Base-by-base conservation (phyloP, 2,888 invertebrate species). In the Torymus tubicola region DNA sequence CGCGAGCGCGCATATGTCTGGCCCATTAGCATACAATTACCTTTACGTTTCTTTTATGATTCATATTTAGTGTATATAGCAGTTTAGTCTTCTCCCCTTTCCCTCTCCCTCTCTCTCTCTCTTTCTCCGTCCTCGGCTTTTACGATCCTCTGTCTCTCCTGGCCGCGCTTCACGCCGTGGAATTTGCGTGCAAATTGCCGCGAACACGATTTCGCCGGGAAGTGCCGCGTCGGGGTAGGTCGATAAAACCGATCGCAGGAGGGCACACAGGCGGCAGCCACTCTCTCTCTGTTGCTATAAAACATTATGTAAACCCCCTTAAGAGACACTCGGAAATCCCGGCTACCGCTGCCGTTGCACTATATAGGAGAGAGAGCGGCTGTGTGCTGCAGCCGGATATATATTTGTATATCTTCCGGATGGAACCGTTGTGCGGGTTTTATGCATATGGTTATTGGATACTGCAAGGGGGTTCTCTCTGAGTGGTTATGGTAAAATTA, bases 1-100 rank as follows among this genome's bases (percentile, higher is more conserved):
- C 60, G 24, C 85, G 84, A 84, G 81, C 80, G 84, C 80, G 87
- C 88, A 87, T 87, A 87, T 84, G 85, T 84, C 71, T 57, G 21
- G 79, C 83, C 85, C 86, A 88, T 88, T 88, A 88, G 87, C 88
- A 88, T 88, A 87, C 86, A 88, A 88, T 88, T 88, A 88, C 86
- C 86, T 85, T 87, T 87, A 87, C 85, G 85, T 85, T 84, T 86
- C 86, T 87, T 86, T 87, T 87, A 86, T 85, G 87, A 87, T 87
- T 88, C 86, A 87, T 88, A 88, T 87, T 87, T 87, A 87, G 85
- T 83, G 83, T 83, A 57, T 83, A 57, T 42, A 74, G 64, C 52
- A 70, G 71, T 24, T 42, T 31, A 14, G 18, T 18, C 58, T 70
- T 63, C n/a, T 24, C 60, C 21, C 73, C 65, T 42, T 64, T 8